Conservation (phyloP, 2,113 vertebrate species). For the Erinaceus europaeus region DNA sequence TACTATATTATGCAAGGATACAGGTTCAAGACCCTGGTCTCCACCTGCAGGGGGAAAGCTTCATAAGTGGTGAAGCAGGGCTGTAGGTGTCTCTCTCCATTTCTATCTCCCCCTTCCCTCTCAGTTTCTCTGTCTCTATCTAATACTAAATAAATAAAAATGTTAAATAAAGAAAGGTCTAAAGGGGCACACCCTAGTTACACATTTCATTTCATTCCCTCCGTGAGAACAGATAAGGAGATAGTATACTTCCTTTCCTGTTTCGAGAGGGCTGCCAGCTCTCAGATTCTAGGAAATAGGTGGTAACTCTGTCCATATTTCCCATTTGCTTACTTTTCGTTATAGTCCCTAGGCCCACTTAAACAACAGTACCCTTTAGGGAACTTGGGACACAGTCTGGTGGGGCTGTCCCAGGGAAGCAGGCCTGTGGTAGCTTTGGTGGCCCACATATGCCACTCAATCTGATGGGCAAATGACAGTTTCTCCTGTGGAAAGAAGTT, state of each 20-base stretch:
- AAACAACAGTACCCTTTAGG: not conserved
- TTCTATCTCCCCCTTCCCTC: too few relatives aligned
- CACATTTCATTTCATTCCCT: not conserved
- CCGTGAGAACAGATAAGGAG: not conserved
- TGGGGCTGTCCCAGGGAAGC: not conserved
- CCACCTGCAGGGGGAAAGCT: too few relatives aligned
- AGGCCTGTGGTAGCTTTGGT: not conserved
- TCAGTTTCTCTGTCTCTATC: too few relatives aligned
- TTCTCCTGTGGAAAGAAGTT: not conserved
- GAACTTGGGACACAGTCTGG: not conserved
- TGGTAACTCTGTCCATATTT: not conserved
- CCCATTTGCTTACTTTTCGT: not conserved
- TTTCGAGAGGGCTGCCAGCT: not conserved
- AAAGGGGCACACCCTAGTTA: not conserved
- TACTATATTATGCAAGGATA: too few relatives aligned
- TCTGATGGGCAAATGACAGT: not conserved
- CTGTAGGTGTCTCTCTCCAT: too few relatives aligned
- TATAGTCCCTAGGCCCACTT: not conserved
- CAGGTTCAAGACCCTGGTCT: too few relatives aligned
- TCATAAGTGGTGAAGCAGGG: too few relatives aligned
- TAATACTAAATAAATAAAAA: too few relatives aligned
- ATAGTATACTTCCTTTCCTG: not conserved
- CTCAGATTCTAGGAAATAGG: constrained; percentile 31
- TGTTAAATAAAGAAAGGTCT: not conserved
- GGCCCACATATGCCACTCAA: too few relatives aligned